Evolutionary conservation across 1,140 invertebrate genomes (phyloP).

Genomic region (Euglossa dilemma): DNA sequence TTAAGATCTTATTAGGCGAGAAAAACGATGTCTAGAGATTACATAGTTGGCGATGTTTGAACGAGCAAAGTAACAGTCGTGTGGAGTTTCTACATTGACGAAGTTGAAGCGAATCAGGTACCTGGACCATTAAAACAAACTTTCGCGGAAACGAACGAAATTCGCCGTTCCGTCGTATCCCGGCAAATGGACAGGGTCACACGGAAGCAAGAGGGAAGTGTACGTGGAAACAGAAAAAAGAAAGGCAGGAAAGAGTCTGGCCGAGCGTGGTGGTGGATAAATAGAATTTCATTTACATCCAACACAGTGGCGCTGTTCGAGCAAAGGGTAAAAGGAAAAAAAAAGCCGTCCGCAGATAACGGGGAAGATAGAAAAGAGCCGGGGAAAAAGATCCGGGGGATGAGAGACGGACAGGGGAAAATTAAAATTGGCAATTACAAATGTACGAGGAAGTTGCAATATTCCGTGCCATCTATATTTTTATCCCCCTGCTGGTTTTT

Average conservation of each 20-base stretch:
- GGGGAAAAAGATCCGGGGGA: not conserved
- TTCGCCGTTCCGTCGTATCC: not conserved
- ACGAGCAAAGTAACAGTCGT: not conserved
- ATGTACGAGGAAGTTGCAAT: constrained; percentile 18
- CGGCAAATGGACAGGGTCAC: not conserved
- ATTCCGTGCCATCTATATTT: constrained; percentile 13
- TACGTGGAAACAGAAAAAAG: not conserved
- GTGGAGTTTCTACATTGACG: not conserved
- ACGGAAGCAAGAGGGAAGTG: not conserved
- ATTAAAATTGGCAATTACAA: constrained; percentile 50
- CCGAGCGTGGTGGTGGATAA: constrained; percentile 23
- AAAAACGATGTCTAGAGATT: not conserved
- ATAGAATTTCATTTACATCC: constrained; percentile 49
- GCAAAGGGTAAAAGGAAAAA: not conserved
- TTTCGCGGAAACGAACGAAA: not conserved
- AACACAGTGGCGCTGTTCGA: not conserved
- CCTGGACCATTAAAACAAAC: constrained; percentile 21
- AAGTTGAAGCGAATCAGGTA: not conserved
- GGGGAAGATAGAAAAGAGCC: not conserved
- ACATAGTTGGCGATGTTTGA: not conserved
- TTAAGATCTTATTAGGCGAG: not conserved
- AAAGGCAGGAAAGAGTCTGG: not conserved
- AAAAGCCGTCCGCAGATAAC: not conserved
- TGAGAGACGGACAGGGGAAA: constrained; percentile 8
- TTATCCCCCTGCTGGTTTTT: not conserved